A percentile compares a stretch with the other conserved stretches of the same genome.
These are phyloP conservation scores for Glyptemys insculpta DNA, from an alignment of 2,797 vertebrate species.

Conservation along the genomic window DNA sequence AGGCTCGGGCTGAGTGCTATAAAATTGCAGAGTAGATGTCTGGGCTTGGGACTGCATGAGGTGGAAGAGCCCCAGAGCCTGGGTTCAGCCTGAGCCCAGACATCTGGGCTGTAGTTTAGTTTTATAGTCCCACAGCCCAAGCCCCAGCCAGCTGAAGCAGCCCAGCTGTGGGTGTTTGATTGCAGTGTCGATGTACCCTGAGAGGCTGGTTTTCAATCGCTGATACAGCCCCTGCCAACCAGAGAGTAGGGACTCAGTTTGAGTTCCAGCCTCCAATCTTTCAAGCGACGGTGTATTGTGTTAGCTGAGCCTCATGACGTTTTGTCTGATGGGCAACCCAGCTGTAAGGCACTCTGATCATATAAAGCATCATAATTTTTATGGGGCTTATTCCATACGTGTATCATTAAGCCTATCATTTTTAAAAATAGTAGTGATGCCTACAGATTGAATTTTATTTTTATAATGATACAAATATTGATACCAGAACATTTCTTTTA, in stretches of 20 bases:
- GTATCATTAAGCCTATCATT: conserved; percentile 36
- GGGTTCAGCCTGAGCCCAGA: neutral
- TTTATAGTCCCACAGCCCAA: neutral
- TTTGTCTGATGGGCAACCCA: neutral
- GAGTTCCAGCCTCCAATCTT: neutral
- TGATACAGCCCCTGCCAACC: neutral
- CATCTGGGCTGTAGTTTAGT: neutral
- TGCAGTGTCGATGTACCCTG: neutral
- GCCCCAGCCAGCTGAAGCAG: neutral
- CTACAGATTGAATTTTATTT: conserved; percentile 27
- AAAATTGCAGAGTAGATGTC: neutral
- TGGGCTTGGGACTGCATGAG: neutral
- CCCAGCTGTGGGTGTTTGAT: neutral
- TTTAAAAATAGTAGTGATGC: neutral
- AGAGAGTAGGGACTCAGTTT: accelerated
- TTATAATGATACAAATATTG: conserved; percentile 59
- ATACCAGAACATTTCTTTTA: conserved; percentile 21
- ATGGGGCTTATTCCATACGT: conserved; percentile 16
- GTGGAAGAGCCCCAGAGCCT: too few relatives aligned
- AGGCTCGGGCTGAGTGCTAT: neutral
- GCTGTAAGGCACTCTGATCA: neutral
- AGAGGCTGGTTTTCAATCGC: neutral
- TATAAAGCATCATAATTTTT: neutral
- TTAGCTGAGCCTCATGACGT: neutral
- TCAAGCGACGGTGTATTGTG: accelerated